Conservation (phyloP, 2,797 vertebrate genomes). For the Fundulus diaphanus region DNA sequence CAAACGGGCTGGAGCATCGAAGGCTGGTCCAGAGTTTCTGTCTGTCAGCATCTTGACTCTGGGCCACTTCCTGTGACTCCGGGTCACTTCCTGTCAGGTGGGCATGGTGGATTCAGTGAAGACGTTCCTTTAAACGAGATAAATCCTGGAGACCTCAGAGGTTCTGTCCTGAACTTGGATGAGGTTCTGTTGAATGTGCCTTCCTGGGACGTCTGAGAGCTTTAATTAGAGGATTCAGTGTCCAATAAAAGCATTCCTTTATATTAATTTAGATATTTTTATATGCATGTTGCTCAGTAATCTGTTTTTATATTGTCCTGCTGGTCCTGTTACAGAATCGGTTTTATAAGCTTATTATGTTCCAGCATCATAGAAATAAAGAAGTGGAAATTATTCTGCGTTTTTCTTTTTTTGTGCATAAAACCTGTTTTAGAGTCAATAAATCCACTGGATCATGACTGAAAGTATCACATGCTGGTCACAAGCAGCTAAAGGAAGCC, state of each 20-base stretch:
- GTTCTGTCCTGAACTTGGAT: too few relatives aligned
- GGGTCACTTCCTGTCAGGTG: neutral
- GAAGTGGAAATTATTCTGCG: too few relatives aligned
- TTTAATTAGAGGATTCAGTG: too few relatives aligned
- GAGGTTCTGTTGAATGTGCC: neutral
- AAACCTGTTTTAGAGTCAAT: too few relatives aligned
- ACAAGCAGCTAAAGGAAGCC: too few relatives aligned
- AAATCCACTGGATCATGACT: neutral
- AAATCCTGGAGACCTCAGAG: too few relatives aligned
- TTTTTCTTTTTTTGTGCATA: neutral
- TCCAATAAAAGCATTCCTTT: neutral
- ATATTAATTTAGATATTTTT: slow-evolving; percentile 1
- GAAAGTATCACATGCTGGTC: too few relatives aligned
- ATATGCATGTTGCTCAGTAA: neutral
- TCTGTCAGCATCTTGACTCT: too few relatives aligned
- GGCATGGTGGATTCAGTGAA: neutral
- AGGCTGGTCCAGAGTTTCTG: too few relatives aligned
- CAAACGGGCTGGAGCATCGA: too few relatives aligned
- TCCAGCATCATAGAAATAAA: neutral
- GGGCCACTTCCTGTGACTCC: too few relatives aligned
- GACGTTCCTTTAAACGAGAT: too few relatives aligned
- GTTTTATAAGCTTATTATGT: neutral
- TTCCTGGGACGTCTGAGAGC: neutral
- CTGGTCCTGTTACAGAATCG: neutral
- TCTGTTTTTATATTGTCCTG: neutral